These are phyloP conservation scores for Phragmatobia fuliginosa DNA, from an alignment of 2,888 invertebrate genomes.

Conservation along the genomic window DNA sequence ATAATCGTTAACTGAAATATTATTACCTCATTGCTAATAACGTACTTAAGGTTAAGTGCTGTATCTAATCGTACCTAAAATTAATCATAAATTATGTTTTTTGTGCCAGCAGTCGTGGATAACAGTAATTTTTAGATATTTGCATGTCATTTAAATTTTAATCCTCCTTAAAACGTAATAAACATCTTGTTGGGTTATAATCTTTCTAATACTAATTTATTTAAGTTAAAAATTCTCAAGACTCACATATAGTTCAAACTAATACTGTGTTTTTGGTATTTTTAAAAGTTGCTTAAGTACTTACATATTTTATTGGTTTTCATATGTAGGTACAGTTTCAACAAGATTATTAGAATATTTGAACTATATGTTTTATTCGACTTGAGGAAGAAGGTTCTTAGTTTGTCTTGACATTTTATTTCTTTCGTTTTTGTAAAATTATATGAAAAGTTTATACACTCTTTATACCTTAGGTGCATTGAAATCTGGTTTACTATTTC, in stretches of 20 bases:
- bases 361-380: neutral
- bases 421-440: neutral
- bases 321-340: neutral
- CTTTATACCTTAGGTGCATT: neutral
- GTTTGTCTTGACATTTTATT: neutral
- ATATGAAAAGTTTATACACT: neutral
- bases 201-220: neutral
- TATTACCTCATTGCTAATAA: neutral
- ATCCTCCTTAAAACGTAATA: conserved; percentile 31
- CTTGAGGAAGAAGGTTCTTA: neutral
- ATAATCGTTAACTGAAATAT: conserved; percentile 36
- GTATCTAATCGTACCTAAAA: neutral
- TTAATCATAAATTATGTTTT: neutral
- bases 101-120: neutral
- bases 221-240: neutral
- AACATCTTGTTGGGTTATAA: conserved; percentile 28
- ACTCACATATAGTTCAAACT: neutral
- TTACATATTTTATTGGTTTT: neutral
- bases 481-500: neutral
- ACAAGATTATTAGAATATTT: neutral
- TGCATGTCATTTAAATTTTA: conserved; percentile 24
- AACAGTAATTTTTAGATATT: neutral
- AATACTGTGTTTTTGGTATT: neutral
- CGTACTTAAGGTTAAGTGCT: neutral
- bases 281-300: neutral